Evolutionary conservation across 2,797 vertebrate genomes (phyloP).

Genomic region (Coreius guichenoti): DNA sequence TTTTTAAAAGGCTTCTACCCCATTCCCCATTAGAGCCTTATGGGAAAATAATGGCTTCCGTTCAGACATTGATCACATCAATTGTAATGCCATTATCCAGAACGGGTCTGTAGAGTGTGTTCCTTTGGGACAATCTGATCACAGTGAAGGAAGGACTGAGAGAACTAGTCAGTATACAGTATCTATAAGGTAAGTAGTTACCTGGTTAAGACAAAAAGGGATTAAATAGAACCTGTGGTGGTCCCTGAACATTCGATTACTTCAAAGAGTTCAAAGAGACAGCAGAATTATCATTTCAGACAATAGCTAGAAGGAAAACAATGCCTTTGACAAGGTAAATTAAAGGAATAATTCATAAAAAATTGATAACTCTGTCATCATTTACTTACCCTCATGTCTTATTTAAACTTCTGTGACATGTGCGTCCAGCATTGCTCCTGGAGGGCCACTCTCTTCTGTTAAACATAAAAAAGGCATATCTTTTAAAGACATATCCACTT

Average conservation of each 20-base stretch:
- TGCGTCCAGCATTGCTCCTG: not conserved
- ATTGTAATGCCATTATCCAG: slow-evolving; percentile 52
- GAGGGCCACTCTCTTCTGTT: not conserved
- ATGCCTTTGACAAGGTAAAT: not conserved
- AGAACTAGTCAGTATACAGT: not conserved
- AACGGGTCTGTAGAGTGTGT: not conserved
- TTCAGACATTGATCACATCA: slow-evolving; percentile 53
- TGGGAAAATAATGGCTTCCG: slow-evolving; percentile 50
- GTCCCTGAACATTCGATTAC: not conserved
- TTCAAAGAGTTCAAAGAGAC: not conserved
- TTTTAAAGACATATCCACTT: not conserved
- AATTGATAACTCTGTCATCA: not conserved
- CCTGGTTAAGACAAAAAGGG: no score
- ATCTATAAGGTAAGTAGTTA: not conserved
- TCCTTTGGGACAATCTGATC: not conserved
- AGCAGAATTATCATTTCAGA: not conserved
- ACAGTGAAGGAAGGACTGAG: not conserved
- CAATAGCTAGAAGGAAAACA: not conserved
- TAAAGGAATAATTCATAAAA: slow-evolving; percentile 7
- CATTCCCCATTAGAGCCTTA: slow-evolving; percentile 42
- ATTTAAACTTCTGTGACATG: not conserved
- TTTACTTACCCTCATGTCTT: not conserved
- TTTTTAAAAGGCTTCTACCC: slow-evolving; percentile 12
- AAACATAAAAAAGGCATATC: not conserved
- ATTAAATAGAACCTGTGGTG: not conserved